Evolutionary conservation across 2,113 vertebrate species (phyloP).

Genomic region (Paralichthys olivaceus): DNA sequence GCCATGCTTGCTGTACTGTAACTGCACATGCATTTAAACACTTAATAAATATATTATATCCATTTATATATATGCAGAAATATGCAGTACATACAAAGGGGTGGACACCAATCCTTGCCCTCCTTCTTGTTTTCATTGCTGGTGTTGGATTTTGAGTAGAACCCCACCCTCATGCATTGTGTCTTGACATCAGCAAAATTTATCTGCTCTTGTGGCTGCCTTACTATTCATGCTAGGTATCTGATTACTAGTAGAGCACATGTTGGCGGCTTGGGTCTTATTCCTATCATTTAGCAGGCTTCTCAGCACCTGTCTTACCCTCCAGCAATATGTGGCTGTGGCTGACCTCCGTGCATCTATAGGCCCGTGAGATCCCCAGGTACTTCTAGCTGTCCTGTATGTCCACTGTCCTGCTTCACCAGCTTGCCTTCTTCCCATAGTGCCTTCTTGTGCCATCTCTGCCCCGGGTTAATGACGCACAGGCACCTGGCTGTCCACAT

Average conservation of each 20-base stretch:
- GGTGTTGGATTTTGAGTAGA: background rate
- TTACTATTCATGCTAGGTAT: background rate
- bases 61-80: no score
- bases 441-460: background rate
- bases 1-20: conserved; percentile 39
- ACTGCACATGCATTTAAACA: conserved; percentile 18
- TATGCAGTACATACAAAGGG: background rate
- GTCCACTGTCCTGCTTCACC: no score
- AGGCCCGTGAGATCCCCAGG: background rate
- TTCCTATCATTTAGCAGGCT: background rate
- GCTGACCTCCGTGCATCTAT: background rate
- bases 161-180: background rate
- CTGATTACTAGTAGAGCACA: background rate
- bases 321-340: background rate
- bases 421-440: background rate
- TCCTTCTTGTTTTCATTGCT: background rate
- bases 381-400: background rate
- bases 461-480: background rate
- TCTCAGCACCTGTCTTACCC: background rate
- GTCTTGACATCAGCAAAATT: background rate
- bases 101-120: background rate
- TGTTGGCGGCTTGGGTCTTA: background rate
- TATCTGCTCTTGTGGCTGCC: background rate
- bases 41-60: background rate
- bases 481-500: background rate